Conservation (phyloP, 2,888 invertebrate genomes). For the Axea sp. region DNA sequence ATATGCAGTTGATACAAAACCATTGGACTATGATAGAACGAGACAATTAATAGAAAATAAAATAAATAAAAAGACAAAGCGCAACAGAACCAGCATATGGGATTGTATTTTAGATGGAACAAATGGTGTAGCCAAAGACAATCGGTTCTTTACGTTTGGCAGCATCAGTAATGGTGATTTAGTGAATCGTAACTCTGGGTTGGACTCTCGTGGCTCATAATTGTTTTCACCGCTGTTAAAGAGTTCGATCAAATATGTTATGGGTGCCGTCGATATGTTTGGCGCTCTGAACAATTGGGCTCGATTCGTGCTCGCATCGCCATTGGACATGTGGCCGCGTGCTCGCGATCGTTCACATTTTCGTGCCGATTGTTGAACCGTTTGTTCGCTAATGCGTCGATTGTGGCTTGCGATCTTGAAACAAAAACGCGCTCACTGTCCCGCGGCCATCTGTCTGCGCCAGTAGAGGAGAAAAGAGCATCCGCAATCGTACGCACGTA, state of each 20-base stretch:
- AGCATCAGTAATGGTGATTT: slow-evolving; percentile 56
- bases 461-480: slow-evolving; percentile 73
- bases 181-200: slow-evolving; percentile 46
- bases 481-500: slow-evolving; percentile 68
- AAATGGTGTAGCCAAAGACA: slow-evolving; percentile 49
- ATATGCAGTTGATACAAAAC: too few relatives aligned
- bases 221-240: slow-evolving; percentile 59
- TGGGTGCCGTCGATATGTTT: slow-evolving; percentile 53
- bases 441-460: slow-evolving; percentile 73
- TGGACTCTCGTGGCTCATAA: slow-evolving; percentile 27
- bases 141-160: slow-evolving; percentile 55
- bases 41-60: slow-evolving; percentile 20
- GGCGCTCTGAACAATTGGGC: slow-evolving; percentile 17
- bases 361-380: slow-evolving; percentile 71
- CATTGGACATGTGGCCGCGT: slow-evolving; percentile 74
- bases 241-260: slow-evolving; percentile 60
- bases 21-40: too few relatives aligned
- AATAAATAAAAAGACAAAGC: slow-evolving; percentile 25
- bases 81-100: slow-evolving; percentile 39
- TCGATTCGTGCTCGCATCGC: slow-evolving; percentile 10
- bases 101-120: slow-evolving; percentile 27
- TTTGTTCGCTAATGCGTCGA: slow-evolving; percentile 78
- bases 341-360: slow-evolving; percentile 66
- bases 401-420: slow-evolving; percentile 76
- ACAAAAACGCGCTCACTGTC: slow-evolving; percentile 74